Evolutionary conservation across 1,140 invertebrate species (phyloP), one percentile per base, ranked within the genome.

Genomic region (Diprion similis): DNA sequence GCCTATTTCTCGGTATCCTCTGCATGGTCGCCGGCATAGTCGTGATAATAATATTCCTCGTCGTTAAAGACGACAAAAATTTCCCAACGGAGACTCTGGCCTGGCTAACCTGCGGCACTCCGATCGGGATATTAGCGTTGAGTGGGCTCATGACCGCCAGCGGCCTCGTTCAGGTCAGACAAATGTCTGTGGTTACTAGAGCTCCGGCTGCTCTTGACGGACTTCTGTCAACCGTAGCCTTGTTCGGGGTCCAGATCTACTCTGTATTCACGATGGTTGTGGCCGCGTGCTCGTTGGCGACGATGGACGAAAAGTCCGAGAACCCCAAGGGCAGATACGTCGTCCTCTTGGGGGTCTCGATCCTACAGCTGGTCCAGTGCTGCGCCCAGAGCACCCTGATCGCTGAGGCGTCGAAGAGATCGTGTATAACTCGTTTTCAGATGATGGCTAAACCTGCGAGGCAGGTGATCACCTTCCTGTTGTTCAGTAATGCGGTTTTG

Each of bases 401-500:
- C 10, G 86, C 91, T 11, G 92, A 93, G 76, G 90, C 91, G 0
- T 86, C 90, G 4, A 89, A 91, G 51, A 81, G 91, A 46, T 87
- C 86, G 0, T 90, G 89, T 66, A 85, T 90, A 51, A 90, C 90
- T 0, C 83, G 89, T 1, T 87, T 88, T 75, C 90, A 91, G 75
- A 85, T 90, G 77, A 77, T 88, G 48, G 84, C 87, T 0, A 92
- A 92, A 75, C 92, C 93, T 0, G 93, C 91, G 3, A 82, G 93
- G 10, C 91, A 93, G 74, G 87, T 93, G 2, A 89, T 94, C 59
- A 93, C 92, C 0, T 93, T 93, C 78, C 83, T 94, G 13, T 83
- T 94, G 1, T 92, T 93, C 74, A 90, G 90, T 73, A 94, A 94
- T 79, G 88, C 92, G 4, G 91, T 92, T 0, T 83, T 94, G 1